Percentiles rank a stretch among this genome's conserved stretches.
Conservation (phyloP, 2,797 vertebrate genomes). For the Crenichthys baileyi region DNA sequence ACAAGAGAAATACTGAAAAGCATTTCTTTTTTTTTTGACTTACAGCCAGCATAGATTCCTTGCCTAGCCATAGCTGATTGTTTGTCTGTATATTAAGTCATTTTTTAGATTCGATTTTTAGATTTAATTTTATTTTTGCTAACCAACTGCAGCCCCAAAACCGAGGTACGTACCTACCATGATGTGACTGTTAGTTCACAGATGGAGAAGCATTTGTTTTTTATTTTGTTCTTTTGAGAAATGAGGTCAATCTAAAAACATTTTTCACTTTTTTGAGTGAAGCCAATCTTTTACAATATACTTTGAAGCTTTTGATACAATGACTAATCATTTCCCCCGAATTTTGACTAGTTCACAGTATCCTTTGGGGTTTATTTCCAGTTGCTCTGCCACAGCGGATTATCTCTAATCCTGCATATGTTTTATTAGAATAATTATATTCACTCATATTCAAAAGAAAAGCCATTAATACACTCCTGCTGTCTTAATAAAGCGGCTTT, state of each 20-base stretch:
- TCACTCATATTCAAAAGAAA: constrained; percentile 74
- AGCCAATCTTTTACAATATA: constrained; percentile 60
- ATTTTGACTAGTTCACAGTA: constrained; percentile 73
- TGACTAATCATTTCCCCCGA: constrained; percentile 76
- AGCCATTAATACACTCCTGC: constrained; percentile 72
- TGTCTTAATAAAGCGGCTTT: constrained; percentile 46
- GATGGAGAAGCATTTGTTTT: neutral
- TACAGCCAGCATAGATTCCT: neutral
- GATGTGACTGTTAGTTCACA: neutral
- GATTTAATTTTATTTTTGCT: neutral
- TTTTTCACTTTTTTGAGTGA: constrained; percentile 42
- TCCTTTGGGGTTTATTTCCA: constrained; percentile 81
- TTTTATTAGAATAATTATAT: constrained; percentile 82
- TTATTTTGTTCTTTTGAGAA: constrained; percentile 24
- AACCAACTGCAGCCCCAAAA: neutral
- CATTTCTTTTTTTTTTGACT: neutral
- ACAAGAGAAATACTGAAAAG: neutral
- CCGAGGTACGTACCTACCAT: neutral
- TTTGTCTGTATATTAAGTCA: neutral
- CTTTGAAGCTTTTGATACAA: constrained; percentile 78
- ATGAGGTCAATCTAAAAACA: constrained; percentile 47
- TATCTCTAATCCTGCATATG: constrained; percentile 80
- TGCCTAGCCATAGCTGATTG: neutral
- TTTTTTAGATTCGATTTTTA: neutral
- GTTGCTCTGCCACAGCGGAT: constrained; percentile 79